phyloP scores from a whole-genome alignment of 1,140 invertebrate genomes.

The Batillaria attramentaria region DNA sequence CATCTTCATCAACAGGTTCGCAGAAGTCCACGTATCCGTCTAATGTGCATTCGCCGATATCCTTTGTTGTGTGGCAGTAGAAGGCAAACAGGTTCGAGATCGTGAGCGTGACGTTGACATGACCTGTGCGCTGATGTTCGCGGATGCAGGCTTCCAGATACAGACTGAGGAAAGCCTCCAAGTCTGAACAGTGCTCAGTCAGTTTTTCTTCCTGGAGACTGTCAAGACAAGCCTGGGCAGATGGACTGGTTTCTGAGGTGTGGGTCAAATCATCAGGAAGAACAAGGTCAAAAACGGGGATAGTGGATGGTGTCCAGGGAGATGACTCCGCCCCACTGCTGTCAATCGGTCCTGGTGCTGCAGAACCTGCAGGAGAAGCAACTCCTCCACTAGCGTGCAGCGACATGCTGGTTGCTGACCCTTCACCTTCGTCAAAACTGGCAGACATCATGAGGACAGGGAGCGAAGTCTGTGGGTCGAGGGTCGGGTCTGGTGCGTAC shows the following conservation, averaged over 20 bases:
- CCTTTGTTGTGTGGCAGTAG: slow-evolving; percentile 47
- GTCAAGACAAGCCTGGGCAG: slow-evolving; percentile 33
- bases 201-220: slow-evolving; percentile 34
- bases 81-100: slow-evolving; percentile 39
- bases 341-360: not conserved
- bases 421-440: slow-evolving; percentile 44
- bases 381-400: not conserved
- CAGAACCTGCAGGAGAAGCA: not conserved
- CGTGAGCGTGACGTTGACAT: slow-evolving; percentile 23
- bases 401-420: slow-evolving; percentile 16
- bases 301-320: slow-evolving; percentile 48
- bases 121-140: slow-evolving; percentile 29
- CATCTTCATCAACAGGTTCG: slow-evolving; percentile 23
- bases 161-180: slow-evolving; percentile 39
- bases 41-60: slow-evolving; percentile 42
- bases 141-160: slow-evolving; percentile 47
- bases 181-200: slow-evolving; percentile 33
- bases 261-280: slow-evolving; percentile 20
- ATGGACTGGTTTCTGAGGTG: slow-evolving; percentile 3
- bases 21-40: slow-evolving; percentile 52
- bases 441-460: slow-evolving; percentile 30
- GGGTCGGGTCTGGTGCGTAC: slow-evolving; percentile 16
- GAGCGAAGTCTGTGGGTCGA: slow-evolving; percentile 7
- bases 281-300: slow-evolving; percentile 39
- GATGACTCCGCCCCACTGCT: not conserved